These are phyloP conservation scores for Hapalemur alaotrensis DNA, from an alignment of 2,797 vertebrate species.

Conservation along the genomic window DNA sequence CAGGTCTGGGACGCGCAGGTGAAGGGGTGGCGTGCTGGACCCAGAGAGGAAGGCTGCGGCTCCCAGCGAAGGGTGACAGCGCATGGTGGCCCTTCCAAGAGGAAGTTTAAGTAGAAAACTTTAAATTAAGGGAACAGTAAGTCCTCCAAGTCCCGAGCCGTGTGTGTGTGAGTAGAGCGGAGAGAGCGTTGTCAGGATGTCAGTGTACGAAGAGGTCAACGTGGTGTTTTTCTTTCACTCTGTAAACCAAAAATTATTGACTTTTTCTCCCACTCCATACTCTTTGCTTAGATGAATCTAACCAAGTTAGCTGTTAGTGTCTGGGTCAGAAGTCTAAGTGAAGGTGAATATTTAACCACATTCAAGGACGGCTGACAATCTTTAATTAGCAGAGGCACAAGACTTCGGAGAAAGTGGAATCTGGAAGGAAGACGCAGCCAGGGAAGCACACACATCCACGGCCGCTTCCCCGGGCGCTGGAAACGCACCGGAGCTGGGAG, in stretches of 20 bases:
- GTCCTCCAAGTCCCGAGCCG: not conserved
- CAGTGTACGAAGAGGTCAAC: not conserved
- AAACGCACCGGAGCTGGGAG: not conserved
- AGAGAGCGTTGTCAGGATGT: not conserved
- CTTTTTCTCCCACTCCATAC: not conserved
- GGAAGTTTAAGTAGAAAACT: accelerated
- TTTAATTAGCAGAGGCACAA: conserved; percentile 7
- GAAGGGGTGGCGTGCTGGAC: not conserved
- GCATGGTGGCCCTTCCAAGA: not conserved
- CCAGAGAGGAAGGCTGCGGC: not conserved
- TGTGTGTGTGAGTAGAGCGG: accelerated
- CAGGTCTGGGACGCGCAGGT: accelerated
- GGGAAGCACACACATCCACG: not conserved
- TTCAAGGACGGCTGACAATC: conserved; percentile 58
- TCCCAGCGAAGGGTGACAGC: not conserved
- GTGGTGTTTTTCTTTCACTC: not conserved
- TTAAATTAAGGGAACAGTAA: accelerated
- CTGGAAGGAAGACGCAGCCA: not conserved
- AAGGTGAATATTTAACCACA: conserved; percentile 79
- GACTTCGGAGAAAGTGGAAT: not conserved
- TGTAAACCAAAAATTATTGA: not conserved
- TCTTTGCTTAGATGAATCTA: conserved; percentile 49
- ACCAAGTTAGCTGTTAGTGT: conserved; percentile 23
- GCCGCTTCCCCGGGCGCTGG: not conserved
- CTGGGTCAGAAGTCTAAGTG: conserved; percentile 69